Base-by-base conservation (phyloP, 1,140 invertebrate genomes). In the Yoshiicerus persimilis region DNA sequence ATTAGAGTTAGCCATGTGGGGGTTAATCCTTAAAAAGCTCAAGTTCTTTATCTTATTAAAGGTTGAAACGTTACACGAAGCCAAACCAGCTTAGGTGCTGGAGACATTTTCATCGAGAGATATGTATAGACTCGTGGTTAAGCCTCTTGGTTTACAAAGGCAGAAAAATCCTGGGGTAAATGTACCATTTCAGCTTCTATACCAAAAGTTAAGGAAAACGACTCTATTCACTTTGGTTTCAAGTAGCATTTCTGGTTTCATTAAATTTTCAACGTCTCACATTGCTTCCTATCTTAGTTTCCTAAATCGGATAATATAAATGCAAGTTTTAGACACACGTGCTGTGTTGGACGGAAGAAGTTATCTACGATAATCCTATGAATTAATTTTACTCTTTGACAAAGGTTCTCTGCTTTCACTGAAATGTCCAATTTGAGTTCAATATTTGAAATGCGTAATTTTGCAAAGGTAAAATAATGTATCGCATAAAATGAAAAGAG, bases 241-340 rank as follows among this genome's bases (percentile, higher is more conserved):
- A 80, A 23, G 23, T 80, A 20, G 13, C 75, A n/a, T 10, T 36
- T 38, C 30, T 34, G 8, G n/a, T 36, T 34, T 80, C 75, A 80
- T 80, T 32, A 80, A 80, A 80, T 80, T 80, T 80, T 80, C 75
- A 80, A 34, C 75, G n/a, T 34, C 30, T 80, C 75, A 38, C 75
- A 80, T 80, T 80, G 11, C 75, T 1, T 36, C 32, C 34, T 56
- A 56, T 56, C 47, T 56, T 56, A 16, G 47, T 56, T 56, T 56
- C 20, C 47, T n/a, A 56, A 56, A 56, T 56, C 47, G 47, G 47
- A 56, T 56, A 4, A 2, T 56, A 20, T 3, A 56, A 56, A 16
- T n/a, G 1, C 20, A 1, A 0, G 16, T n/a, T 56, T n/a, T 56
- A 56, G 20, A n/a, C 47, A n/a, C 47, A 56, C 47, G 47, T 56